Base-by-base conservation (phyloP, 2,113 vertebrate species). In the Tringa solitaria region DNA sequence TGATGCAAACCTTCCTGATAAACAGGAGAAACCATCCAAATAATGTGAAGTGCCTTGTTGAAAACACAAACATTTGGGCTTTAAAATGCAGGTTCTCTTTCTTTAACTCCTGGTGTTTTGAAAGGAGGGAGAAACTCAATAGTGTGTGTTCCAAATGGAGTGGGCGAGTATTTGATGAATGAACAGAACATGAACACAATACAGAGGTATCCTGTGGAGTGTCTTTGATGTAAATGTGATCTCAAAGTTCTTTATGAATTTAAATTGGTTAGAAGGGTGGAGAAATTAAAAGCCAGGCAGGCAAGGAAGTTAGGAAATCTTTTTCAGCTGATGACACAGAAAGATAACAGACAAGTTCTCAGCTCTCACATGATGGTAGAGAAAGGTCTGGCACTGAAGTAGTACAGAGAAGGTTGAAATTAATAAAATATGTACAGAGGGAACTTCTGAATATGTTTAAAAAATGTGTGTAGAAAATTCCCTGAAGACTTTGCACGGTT, bases 221-320 rank as follows among this genome's bases (percentile, higher is more conserved):
- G 48, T 76, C 43, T 94, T 53, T 87, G 73, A 67, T 89, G 73
- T 90, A 94, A 94, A 92, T 74, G 56, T 45, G 43, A 84, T 78
- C 89, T 90, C 41, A 74, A 41, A 88, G 61, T 32, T 10, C 26
- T 90, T 76, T 68, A 76, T 89, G 35, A 61, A 48, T 50, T 87
- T 85, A 75, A 82, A 80, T 22, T 87, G 33, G 16, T 22, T 67
- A 72, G 57, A 94, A 95, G 4, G 28, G 78, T 21, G 10, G 14
- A 89, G 39, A 91, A 88, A 87, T 73, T 67, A 70, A 90, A 94
- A 88, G 17, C 22, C 18, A 64, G 17, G 26, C 19, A 70, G 24
- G 27, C 1, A 3, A 89, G 69, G 24, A 94, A 85, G 79, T 48
- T 26, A 30, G 3, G 16, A 83, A 14, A 10, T 7, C 9, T 48